Evolutionary conservation across 2,797 vertebrate genomes (phyloP).

Genomic region (Liasis olivaceus): DNA sequence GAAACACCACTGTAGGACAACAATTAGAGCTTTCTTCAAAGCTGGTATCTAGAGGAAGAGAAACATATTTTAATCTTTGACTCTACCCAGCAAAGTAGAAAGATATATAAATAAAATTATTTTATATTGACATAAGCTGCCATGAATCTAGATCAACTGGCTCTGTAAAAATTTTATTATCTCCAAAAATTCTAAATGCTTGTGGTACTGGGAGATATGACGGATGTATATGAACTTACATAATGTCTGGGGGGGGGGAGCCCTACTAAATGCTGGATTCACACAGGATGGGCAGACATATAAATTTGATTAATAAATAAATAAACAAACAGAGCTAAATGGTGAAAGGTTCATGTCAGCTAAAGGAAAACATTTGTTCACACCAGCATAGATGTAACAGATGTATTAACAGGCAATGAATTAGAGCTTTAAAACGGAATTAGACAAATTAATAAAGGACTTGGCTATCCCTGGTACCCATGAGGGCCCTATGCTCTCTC

Average conservation of each 20-base stretch:
- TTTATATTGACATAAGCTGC: neutral
- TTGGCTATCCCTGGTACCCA: neutral
- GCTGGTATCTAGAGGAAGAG: constrained; percentile 57
- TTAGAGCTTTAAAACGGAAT: neutral
- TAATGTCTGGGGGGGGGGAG: neutral
- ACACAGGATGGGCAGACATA: neutral
- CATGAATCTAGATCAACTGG: neutral
- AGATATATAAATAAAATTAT: neutral
- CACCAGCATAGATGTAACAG: neutral
- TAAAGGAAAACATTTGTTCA: neutral
- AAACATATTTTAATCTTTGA: constrained; percentile 14
- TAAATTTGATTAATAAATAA: too few relatives aligned
- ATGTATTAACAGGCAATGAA: neutral
- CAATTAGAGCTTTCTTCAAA: constrained; percentile 81
- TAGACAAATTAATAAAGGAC: too few relatives aligned
- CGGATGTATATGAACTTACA: neutral
- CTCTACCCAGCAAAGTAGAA: neutral
- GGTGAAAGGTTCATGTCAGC: neutral
- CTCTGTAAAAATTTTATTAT: neutral
- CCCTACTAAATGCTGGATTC: neutral
- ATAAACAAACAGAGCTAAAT: neutral
- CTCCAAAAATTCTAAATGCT: neutral
- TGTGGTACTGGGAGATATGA: neutral
- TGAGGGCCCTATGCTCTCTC: neutral
- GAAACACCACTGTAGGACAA: constrained; percentile 89